Evolutionary conservation across 1,140 invertebrate species (phyloP), one percentile per base, ranked within the genome.

Genomic region (Caerostris darwini): DNA sequence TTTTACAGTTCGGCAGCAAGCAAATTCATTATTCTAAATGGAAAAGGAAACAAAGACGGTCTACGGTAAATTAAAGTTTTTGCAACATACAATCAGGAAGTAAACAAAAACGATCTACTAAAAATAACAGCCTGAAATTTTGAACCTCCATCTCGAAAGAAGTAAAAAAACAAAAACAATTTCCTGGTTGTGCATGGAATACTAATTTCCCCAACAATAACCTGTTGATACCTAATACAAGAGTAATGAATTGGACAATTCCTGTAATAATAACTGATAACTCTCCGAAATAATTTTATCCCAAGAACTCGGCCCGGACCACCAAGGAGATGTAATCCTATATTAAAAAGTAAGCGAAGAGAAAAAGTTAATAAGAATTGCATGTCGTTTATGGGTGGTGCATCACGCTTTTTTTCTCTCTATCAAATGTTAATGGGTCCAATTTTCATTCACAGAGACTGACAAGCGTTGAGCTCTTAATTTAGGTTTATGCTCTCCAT

Each of bases 191-290:
- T 67, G 86, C 61, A 53, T 12, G 12, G 86, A 88, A 88, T 88
- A 88, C 50, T 88, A 88, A 88, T 88, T 6, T 17, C 14, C n/a
- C 83, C 54, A 50, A 14, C 77, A 1, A 1, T 50, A 85, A 85
- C 83, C 86, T 88, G 86, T 88, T 88, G 19, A 67, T 17, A 19
- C 19, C 12, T 12, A 88, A 61, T n/a, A 53, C 50, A 54, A 61
- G 14, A 61, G 19, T 64, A 88, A 88, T 88, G 59, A 88, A 88
- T 88, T 88, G 86, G 50, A 88, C 86, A 88, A 88, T 88, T 77
- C 34, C 7, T 77, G 53, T 77, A 77, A 77, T 77, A 77, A 77
- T 77, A 77, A 34, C 69, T 57, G 56, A 83, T 83, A 83, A 83
- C 82, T 57, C 82, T n/a, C 0, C 82, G 82, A 58, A 83, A 57